Base-by-base conservation (phyloP, 1,140 invertebrate genomes). In the Aphidius gifuensis region DNA sequence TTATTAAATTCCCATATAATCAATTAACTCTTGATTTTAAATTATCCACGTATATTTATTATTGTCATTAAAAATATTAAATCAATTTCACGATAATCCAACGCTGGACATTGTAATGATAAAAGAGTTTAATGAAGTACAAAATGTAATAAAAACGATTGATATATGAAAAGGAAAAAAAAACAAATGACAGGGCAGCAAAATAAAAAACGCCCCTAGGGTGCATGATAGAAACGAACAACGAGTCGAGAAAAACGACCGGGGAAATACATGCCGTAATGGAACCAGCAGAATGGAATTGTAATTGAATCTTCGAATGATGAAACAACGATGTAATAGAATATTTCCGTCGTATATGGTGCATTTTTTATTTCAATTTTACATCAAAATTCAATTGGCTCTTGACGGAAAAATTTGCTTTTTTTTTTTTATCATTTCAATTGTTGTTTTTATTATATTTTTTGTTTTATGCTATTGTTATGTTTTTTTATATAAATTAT, bases 231-330 rank as follows among this genome's bases (percentile, higher is more conserved):
- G 11, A 42, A 55, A 40, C 53, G 53, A 55, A 16, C 53, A 55
- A 16, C 53, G 39, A 55, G 39, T 43, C 9, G 53, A 55, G 53
- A 55, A 55, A 55, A 55, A 55, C 53, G 16, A 47, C 38, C 45
- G 38, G 43, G 38, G 43, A 40, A 46, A 58, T 61, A 47, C 39
- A 56, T 53, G 32, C 46, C 54, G 64, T 54, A 61, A 61, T 61
- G 47, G 40, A 65, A 55, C 61, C 40, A 23, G 40, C 59, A 38
- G 56, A 65, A 65, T 65, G 64, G 58, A 50, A 60, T 63, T 63
- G 51, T 66, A 63, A 66, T 62, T 45, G 48, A 62, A 66, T 66
- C 45, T 49, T 47, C 48, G 49, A 60, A 66, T 62, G 44, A 56
- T 45, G 47, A 38, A 59, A 58, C 54, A 50, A 45, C 8, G 23